Evolutionary conservation across 2,797 vertebrate genomes (phyloP).

Genomic region (Pogonophryne albipinna): DNA sequence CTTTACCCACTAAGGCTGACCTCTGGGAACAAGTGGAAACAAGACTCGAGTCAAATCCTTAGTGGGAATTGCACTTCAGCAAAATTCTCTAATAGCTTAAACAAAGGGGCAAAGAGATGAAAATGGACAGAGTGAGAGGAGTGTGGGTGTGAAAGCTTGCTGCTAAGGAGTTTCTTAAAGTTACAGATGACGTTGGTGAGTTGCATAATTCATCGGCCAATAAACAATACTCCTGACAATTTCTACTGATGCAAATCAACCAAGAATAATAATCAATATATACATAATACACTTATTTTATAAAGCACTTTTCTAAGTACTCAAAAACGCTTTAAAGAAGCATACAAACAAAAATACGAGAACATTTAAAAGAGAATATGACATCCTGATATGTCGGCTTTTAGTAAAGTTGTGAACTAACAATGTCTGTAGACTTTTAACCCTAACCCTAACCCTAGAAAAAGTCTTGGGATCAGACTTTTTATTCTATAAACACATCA

Average conservation of each 20-base stretch:
- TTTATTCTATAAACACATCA: neutral
- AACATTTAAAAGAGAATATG: neutral
- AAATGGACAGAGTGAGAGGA: constrained; percentile 11
- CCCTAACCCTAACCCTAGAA: neutral
- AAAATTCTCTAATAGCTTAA: constrained; percentile 62
- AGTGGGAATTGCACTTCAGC: constrained; percentile 63
- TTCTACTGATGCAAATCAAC: neutral
- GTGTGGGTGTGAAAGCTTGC: neutral
- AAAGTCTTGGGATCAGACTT: neutral
- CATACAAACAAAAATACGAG: neutral
- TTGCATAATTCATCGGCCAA: neutral
- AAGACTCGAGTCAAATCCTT: constrained; percentile 53
- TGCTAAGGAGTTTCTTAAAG: constrained; percentile 7
- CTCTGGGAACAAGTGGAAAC: constrained; percentile 56
- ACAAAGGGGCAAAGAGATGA: constrained; percentile 52
- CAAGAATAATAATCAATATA: too few relatives aligned
- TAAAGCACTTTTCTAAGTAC: too few relatives aligned
- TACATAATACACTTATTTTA: too few relatives aligned
- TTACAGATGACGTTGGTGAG: neutral
- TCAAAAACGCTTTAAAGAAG: too few relatives aligned
- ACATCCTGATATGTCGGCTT: neutral
- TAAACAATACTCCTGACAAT: neutral
- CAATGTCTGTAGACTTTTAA: neutral
- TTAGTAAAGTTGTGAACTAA: neutral
- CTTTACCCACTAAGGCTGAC: constrained; percentile 49